phyloP scores from a whole-genome alignment of 2,113 vertebrate genomes.

The Vidua chalybeata region DNA sequence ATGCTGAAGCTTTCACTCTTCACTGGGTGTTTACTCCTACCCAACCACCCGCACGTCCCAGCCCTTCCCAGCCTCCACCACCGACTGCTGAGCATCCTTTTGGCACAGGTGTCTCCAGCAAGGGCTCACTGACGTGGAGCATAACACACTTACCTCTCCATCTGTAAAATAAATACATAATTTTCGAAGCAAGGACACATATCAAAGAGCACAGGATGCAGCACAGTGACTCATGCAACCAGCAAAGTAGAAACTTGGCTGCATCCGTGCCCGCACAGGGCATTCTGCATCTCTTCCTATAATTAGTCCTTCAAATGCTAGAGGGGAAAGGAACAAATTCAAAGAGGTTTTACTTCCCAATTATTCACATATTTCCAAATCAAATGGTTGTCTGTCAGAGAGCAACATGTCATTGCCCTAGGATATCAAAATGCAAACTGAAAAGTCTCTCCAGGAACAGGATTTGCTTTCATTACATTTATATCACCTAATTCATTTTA shows the following conservation, averaged over 20 bases:
- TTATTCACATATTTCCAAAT: constrained; percentile 63
- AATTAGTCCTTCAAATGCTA: constrained; percentile 63
- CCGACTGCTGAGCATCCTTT: not conserved
- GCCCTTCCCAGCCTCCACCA: not conserved
- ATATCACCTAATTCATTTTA: constrained; percentile 66
- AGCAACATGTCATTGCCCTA: constrained; percentile 58
- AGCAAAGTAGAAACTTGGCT: constrained; percentile 46
- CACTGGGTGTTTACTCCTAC: not conserved
- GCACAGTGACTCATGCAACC: constrained; percentile 42
- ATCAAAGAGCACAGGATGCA: constrained; percentile 44
- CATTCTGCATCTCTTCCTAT: constrained; percentile 52
- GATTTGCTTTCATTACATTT: constrained; percentile 66
- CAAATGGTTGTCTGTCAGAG: constrained; percentile 55
- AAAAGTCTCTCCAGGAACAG: constrained; percentile 60
- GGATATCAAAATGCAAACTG: constrained; percentile 62
- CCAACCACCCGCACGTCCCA: not conserved
- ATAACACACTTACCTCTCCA: not conserved
- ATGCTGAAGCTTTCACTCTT: not conserved
- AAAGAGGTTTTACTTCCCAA: constrained; percentile 61
- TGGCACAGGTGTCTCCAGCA: not conserved
- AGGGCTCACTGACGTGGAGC: not conserved
- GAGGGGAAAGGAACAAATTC: constrained; percentile 62
- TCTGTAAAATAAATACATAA: constrained; percentile 16
- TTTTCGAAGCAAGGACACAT: not conserved
- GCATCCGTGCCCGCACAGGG: constrained; percentile 11